A percentile compares a stretch with the other conserved stretches of the same genome.
Evolutionary conservation across 2,113 vertebrate genomes (phyloP).

Genomic region (Megaceryle maxima): DNA sequence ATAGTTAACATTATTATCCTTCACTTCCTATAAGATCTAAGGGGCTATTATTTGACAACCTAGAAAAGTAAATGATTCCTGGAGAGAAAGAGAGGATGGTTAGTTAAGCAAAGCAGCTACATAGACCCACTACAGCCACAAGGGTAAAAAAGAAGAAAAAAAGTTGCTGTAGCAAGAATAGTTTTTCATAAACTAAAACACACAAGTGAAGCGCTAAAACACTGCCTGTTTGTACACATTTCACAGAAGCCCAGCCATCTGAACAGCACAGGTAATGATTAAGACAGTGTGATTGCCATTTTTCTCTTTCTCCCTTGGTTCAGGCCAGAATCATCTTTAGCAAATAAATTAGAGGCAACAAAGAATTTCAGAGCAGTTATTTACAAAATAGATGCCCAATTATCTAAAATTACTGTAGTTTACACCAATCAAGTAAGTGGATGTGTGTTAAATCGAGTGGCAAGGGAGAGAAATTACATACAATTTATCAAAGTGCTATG

Average conservation of each 20-base stretch:
- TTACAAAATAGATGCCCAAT: background rate
- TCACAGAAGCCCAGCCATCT: background rate
- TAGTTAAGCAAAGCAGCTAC: background rate
- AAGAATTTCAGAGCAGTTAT: background rate
- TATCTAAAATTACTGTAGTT: background rate
- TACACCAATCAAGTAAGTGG: background rate
- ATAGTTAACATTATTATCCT: background rate
- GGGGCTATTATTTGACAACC: background rate
- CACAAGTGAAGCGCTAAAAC: background rate
- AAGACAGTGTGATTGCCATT: background rate
- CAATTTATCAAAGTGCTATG: fast-evolving
- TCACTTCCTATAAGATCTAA: background rate
- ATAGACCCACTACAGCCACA: background rate
- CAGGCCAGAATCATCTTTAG: background rate
- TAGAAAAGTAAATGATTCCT: background rate
- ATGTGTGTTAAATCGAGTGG: background rate
- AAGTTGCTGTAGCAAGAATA: background rate
- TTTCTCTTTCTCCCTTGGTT: background rate
- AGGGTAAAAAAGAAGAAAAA: no score
- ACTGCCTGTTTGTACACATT: background rate
- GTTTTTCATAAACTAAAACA: background rate
- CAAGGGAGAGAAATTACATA: background rate
- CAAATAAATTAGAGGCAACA: background rate
- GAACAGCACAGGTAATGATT: background rate
- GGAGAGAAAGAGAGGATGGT: background rate